Conservation (phyloP, 2,797 vertebrate genomes). For the Pantherophis alleghaniensis region DNA sequence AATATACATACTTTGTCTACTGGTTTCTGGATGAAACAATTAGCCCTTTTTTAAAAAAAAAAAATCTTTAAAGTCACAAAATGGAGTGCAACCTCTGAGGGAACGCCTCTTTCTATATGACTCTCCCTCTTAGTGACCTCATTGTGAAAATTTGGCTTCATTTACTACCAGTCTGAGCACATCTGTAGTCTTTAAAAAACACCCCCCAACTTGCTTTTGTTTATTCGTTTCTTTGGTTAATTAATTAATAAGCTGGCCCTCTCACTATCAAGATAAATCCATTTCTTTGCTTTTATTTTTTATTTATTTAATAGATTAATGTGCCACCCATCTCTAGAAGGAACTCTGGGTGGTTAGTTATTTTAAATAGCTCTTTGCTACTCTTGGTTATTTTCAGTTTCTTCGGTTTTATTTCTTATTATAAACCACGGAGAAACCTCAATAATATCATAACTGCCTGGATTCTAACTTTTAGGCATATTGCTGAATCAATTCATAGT, state of each 20-base stretch:
- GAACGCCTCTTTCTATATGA: neutral
- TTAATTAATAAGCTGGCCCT: neutral
- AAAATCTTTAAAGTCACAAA: neutral
- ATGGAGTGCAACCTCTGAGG: neutral
- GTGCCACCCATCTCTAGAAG: neutral
- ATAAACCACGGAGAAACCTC: neutral
- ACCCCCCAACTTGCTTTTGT: neutral
- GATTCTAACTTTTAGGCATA: neutral
- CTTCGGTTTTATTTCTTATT: neutral
- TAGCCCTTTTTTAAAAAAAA: neutral
- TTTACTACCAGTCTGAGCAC: neutral
- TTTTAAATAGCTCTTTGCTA: neutral
- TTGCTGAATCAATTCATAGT: neutral
- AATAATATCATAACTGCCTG: neutral
- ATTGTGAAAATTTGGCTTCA: neutral
- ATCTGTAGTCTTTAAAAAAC: neutral
- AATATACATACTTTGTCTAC: neutral
- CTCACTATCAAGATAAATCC: neutral
- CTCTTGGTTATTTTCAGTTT: neutral
- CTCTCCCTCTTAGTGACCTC: neutral
- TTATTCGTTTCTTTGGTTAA: neutral
- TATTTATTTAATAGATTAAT: neutral
- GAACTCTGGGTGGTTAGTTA: neutral
- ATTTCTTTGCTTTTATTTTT: neutral
- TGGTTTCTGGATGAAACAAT: neutral